Percentiles rank a stretch among this genome's conserved stretches.
phyloP scores from a whole-genome alignment of 2,113 vertebrate genomes.

The Arothron firmamentum region DNA sequence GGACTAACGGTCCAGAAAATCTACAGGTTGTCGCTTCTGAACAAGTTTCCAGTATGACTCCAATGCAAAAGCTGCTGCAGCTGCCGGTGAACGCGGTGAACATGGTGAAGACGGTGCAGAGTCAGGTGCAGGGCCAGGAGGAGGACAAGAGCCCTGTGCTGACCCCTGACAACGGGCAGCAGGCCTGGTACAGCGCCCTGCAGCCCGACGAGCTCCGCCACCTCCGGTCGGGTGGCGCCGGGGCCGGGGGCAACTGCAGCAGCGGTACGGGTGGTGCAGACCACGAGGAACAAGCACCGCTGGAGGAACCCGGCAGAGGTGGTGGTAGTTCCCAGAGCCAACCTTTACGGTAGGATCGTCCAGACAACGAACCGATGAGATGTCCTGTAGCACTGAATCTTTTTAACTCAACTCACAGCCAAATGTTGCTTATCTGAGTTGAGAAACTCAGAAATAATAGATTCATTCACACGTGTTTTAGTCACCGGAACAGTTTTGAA shows the following conservation, averaged over 20 bases:
- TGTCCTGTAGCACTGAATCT: too few relatives aligned
- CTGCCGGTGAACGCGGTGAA: constrained; percentile 75
- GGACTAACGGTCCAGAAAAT: neutral
- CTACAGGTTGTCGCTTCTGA: constrained; percentile 21
- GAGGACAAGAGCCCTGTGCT: constrained; percentile 86
- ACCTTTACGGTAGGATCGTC: constrained; percentile 79
- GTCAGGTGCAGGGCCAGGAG: constrained; percentile 68
- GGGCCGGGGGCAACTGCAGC: constrained; percentile 25
- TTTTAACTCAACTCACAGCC: neutral
- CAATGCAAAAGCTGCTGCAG: constrained; percentile 87
- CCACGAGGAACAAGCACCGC: constrained; percentile 54
- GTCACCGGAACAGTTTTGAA: constrained; percentile 1
- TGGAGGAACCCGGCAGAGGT: constrained; percentile 66
- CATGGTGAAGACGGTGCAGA: constrained; percentile 76
- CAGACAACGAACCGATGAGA: neutral
- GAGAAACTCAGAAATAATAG: neutral
- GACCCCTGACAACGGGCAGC: constrained; percentile 73
- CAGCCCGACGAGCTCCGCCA: constrained; percentile 83
- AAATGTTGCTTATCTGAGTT: neutral
- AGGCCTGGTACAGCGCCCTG: constrained; percentile 86
- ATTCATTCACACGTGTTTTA: neutral
- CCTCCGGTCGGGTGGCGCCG: constrained; percentile 67
- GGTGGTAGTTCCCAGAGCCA: constrained; percentile 70
- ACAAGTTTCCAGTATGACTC: constrained; percentile 59
- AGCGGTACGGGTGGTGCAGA: constrained; percentile 36